Evolutionary conservation across 2,888 invertebrate species (phyloP), one percentile per base, ranked within the genome.

Genomic region (Platynereis dumerilii): DNA sequence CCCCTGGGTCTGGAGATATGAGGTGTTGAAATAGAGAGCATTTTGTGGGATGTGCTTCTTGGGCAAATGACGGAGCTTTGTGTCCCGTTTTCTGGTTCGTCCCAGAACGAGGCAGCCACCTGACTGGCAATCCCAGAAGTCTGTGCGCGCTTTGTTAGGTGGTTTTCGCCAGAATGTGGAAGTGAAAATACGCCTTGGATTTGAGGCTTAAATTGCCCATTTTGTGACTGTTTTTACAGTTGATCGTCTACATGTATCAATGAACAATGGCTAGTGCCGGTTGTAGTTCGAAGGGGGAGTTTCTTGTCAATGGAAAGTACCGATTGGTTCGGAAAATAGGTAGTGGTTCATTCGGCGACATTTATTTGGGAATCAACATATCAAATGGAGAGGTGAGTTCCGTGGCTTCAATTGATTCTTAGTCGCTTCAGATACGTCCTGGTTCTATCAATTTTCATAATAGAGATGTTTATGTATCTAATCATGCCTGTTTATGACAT

Each of bases 331-430:
- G 83, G 64, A 83, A 83, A 72, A 83, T 83, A 60, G 83, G 83
- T 59, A 82, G 82, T 74, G 83, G 83, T 39, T 83, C 83, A 2
- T 83, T 83, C 71, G 83, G 83, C 44, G 83, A 83, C 70, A 83
- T 83, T 66, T 83, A 83, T 70, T 73, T 83, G 54, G 80, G 82
- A 27, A 80, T 83, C 59, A 82, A 82, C 70, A 77, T 79, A 54
- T 72, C 79, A 17, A 81, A 78, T 73, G 83, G 82, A 63, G 82
- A 83, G 78, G 82, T 82, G 67, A 65, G 78, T 62, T 62, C 54
- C 56, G 28, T 27, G 56, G 10, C 15, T 12, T 12, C 17, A 42
- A 12, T 42, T 42, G 10, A 42, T 17, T 42, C 42, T 12, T 10
- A 12, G 17, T 42, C 10, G 17, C 42, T 42, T 42, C 10, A 42